Base-by-base conservation (phyloP, 2,113 vertebrate genomes). In the Phalacrocorax aristotelis region DNA sequence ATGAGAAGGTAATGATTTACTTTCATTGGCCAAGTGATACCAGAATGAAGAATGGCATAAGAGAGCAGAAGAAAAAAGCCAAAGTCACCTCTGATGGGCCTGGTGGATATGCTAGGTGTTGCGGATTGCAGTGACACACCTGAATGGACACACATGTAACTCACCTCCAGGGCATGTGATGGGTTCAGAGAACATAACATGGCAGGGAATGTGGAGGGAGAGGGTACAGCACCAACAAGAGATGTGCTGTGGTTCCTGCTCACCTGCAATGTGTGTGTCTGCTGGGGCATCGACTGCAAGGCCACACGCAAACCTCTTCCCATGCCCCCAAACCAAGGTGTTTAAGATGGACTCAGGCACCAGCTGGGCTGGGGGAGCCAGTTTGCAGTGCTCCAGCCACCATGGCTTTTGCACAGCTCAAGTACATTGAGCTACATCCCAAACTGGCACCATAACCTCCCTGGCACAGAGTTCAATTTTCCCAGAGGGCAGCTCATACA, bases 231-330 rank as follows among this genome's bases (percentile, higher is more conserved):
- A 92, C 10, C 62, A 78, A 12, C 5, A 44, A 2, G 42, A 29
- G 0, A 0, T 10, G 19, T 58, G 44, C 16, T 6, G 0, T 36
- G 23, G 18, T 7, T 83, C 40, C 68, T 75, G 30, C 54, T 84
- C 58, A 7, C 62, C 38, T 48, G 32, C 5, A 2, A 40, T 22
- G 12, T 19, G 32, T 0, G 0, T 21, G 42, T 23, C 66, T 4
- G 1, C 9, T 52, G 65, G 23, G 60, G 7, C 65, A 26, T 0
- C 4, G 23, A 49, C 40, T 15, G 57, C 12, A 79, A 87, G 51
- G 26, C 52, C 55, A 18, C 10, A 13, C 1, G 6, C 19, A 81
- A 21, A 54, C n/a, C 29, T 83, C 12, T 22, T 17, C 25, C 25
- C 5, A 61, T 1, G 10, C 1, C 38, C n/a, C 32, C 29, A 84